Evolutionary conservation across 2,888 invertebrate genomes (phyloP), one percentile per base, ranked within the genome.

Genomic region (Gonocerus acuteangulatus): DNA sequence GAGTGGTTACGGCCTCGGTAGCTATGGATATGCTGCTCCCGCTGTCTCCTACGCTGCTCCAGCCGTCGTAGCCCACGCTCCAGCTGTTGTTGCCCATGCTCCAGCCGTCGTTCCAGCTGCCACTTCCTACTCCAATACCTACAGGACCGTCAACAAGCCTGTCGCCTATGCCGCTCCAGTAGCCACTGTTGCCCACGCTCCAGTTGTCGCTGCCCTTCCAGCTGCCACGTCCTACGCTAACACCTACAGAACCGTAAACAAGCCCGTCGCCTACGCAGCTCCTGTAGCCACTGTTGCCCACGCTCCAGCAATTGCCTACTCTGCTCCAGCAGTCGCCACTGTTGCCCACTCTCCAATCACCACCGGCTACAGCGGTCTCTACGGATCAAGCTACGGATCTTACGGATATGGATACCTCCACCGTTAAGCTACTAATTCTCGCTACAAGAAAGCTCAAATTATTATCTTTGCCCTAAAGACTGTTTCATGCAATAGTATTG

Each of bases 41-140:
- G 42, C 42, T 42, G 42, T 42, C n/a, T 42, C 42, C 16, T 42
- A 42, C 16, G 62, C 67, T 23, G 71, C 69, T 60, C 70, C 69
- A 61, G 70, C 71, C 6, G 42, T 71, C 63, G 64, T 68, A 11
- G 71, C 70, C 62, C 65, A 69, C 9, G 44, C 66, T 4, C 39
- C 68, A 19, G 69, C 68, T 54, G 23, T 44, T 36, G 27, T 27
- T 2, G 18, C 23, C 23, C 16, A 32, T 48, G 44, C 32, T 19
- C 18, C 62, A 16, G 42, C 42, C n/a, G 7, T 9, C 39, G 58
- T 52, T 48, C 63, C 64, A 19, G 54, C 60, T 15, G 82, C 82
- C 67, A 82, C 82, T 68, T 82, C 82, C 67, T 83, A 83, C 72
- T 79, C 83, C 69, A 83, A 82, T 76, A 78, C 80, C 67, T 79